Base-by-base conservation (phyloP, 2,888 invertebrate genomes). In the Ochropacha duplaris region DNA sequence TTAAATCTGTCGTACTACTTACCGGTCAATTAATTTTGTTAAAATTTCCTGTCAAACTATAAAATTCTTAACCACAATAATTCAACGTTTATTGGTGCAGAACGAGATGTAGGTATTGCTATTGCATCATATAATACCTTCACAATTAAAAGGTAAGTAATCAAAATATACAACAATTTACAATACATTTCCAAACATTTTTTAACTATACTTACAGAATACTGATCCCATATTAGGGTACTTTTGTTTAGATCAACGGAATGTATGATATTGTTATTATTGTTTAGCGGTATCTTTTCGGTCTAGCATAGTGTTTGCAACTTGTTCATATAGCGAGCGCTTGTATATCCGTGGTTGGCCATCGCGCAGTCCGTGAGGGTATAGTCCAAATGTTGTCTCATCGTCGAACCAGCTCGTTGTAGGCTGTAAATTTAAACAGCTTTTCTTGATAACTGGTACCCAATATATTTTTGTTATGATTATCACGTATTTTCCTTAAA, bases 311-410 rank as follows among this genome's bases (percentile, higher is more conserved):
- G 84, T 72, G 49, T 81, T 79, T 22, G 88, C 76, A 12, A 92
- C 83, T 65, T 84, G 76, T 57, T 90, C 77, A 71, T 82, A 92
- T 16, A 90, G 63, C 1, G 91, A 87, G n/a, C 92, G 80, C 65
- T 92, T 92, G 79, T 90, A 92, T 62, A 92, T 92, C 28, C 92
- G 79, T 0, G 90, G 88, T 61, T 92, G 92, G 0, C 79, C 81
- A 44, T 81, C 82, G 44, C 81, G 78, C 1, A 80, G 66, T 0
- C 79, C 79, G 58, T 81, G 83, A 0, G 86, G 84, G 63, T 85
- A 84, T 24, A 78, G 22, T 0, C 84, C 84, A 65, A 87, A 85
- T 1, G 77, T 55, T 0, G 75, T 58, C 57, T 86, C 87, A 22
- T 89, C 89, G 64, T 91, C 90, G 70, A 87, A 91, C 91, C 90